Evolutionary conservation across 2,113 vertebrate genomes (phyloP), one percentile per base, ranked within the genome.

Genomic region (Clinocottus analis): DNA sequence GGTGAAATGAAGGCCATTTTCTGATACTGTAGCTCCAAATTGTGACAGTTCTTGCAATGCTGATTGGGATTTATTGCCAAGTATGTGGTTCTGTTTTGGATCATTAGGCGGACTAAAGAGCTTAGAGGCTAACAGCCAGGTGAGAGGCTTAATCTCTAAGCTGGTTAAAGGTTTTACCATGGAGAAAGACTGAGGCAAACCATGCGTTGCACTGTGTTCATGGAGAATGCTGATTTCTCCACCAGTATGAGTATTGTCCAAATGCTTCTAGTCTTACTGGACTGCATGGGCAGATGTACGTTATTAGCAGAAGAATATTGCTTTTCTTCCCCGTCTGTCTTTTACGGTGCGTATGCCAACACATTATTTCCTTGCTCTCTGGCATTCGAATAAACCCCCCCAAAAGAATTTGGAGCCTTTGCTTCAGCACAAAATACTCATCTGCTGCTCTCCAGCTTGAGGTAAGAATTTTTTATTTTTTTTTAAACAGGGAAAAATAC

Each of bases 111-210:
- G 60, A 61, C 59, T 75, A 72, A 77, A 59, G 33, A 77, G 78
- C 65, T 80, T 82, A 49, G 21, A 62, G 47, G 71, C 58, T 43
- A 72, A 69, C 37, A 79, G 79, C 72, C 75, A 68, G 63, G 65
- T 72, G 66, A 72, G 61, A 60, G 51, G 58, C 69, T 85, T 75
- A 71, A 71, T 45, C 60, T 78, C 23, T 82, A 72, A 85, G 37
- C 73, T 85, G 59, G 55, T 72, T 77, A 74, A 33, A 76, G 79
- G 39, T 82, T 78, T 77, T 84, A 67, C 60, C 14, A 59, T 51
- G 14, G 61, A 80, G 60, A 63, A 72, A 60, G 51, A 65, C 61
- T 51, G 53, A 72, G 11, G 19, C 51, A 77, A 71, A 75, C 65
- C 56, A 47, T 29, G 74, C 59, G 51, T 74, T 72, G 25, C 62